Evolutionary conservation across 2,888 invertebrate species (phyloP).

Genomic region (Caenorhabditis sp.): DNA sequence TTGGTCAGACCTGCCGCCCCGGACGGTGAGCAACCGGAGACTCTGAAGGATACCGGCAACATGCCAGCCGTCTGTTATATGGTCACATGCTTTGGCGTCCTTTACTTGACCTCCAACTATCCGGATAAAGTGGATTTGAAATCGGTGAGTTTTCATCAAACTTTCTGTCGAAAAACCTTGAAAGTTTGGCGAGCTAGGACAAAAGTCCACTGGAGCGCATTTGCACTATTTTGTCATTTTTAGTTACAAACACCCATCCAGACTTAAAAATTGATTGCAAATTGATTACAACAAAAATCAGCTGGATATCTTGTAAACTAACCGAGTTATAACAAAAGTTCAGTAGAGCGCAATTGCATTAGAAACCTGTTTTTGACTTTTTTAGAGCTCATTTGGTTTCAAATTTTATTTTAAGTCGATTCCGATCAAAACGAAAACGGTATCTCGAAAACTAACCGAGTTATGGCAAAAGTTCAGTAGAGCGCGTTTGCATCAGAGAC

Average conservation of each 20-base stretch:
- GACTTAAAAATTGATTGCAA: not conserved
- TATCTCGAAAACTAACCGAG: not conserved
- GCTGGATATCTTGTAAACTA: not conserved
- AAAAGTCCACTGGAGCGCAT: not conserved
- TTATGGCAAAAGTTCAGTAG: not conserved
- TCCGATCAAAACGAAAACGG: not conserved
- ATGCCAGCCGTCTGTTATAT: no score
- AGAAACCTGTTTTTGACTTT: no score
- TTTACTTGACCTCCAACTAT: no score
- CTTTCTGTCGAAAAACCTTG: no score
- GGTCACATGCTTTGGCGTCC: no score
- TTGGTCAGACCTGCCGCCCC: no score
- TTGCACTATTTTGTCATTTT: not conserved
- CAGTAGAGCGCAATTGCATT: not conserved
- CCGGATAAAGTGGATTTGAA: not conserved
- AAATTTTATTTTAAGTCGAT: not conserved
- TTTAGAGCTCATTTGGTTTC: no score
- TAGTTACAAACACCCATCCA: not conserved
- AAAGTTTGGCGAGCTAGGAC: not conserved
- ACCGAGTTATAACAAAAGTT: slow-evolving; percentile 6
- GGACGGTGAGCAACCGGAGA: no score
- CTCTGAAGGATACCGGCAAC: no score
- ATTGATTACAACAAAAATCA: not conserved
- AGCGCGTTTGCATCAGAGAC: not conserved
- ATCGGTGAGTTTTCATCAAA: not conserved